Conservation (phyloP, 2,113 vertebrate genomes). For the Athene cunicularia region DNA sequence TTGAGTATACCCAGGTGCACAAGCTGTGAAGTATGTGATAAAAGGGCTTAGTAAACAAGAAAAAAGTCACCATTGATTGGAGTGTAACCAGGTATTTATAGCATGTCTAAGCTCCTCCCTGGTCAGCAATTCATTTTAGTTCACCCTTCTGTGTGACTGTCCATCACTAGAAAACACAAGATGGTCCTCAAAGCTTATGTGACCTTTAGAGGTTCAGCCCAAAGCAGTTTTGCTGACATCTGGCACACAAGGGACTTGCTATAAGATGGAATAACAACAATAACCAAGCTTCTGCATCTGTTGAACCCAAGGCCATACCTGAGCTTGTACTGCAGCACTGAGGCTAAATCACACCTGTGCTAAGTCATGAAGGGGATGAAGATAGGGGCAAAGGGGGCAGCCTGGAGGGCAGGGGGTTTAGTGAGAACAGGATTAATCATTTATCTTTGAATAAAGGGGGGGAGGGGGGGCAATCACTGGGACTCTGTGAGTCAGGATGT, state of each 20-base stretch:
- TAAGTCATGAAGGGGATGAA: background rate
- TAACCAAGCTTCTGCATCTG: background rate
- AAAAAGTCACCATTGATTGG: background rate
- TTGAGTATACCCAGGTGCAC: background rate
- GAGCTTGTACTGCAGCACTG: background rate
- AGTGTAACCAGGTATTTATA: background rate
- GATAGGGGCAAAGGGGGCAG: background rate
- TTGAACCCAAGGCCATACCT: background rate
- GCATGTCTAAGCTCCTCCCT: background rate
- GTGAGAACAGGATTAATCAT: background rate
- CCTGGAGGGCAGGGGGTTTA: background rate
- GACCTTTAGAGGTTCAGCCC: conserved; percentile 46
- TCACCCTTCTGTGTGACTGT: conserved; percentile 4
- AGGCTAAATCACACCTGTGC: background rate
- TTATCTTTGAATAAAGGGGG: background rate
- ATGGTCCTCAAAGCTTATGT: conserved; percentile 6
- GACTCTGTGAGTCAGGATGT: background rate
- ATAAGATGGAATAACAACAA: background rate
- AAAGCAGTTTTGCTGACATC: conserved; percentile 40
- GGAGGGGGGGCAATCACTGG: background rate
- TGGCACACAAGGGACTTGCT: background rate
- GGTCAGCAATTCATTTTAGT: background rate
- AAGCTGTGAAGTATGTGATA: background rate
- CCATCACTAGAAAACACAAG: conserved; percentile 25
- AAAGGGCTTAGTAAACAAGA: background rate